Base-by-base conservation (phyloP, 1,140 invertebrate genomes). In the Holotrichia oblita region DNA sequence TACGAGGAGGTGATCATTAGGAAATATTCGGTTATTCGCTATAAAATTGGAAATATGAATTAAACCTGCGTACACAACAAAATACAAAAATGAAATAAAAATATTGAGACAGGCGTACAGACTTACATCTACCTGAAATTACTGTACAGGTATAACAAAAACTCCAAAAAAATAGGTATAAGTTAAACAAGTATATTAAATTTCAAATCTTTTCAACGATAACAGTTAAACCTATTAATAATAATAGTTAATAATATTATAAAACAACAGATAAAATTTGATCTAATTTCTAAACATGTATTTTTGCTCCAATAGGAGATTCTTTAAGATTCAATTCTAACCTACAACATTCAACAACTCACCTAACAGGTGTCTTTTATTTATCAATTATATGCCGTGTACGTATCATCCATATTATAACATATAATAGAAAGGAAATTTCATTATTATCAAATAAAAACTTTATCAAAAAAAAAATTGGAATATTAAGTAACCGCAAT, bases 151-250 rank as follows among this genome's bases (percentile, higher is more conserved):
- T 34, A 22, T 22, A 69, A 69, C 61, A 69, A 34, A 10, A 34
- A 34, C 17, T 69, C 20, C 27, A 27, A 34, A 34, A 64, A 34
- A 27, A 69, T 22, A 27, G 20, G 9, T 55, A 69, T 69, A 69
- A 69, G 22, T 69, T 69, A 69, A 69, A 69, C 61, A 69, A 69
- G 61, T 69, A 69, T n/a, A 69, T 69, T 69, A 69, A 69, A 69
- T 69, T 69, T 69, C 22, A 69, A 22, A 69, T 69, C 22, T 69
- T 69, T 69, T 69, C 61, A 69, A 69, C 61, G 61, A 69, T 69
- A 69, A 69, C 61, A 69, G 20, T 69, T 27, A 69, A 69, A 69
- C 4, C 61, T 69, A 69, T 10, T 34, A 69, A 69, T 69, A 55
- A 55, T 55, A 55, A 69, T 69, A 69, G 22, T 69, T 69, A 69